These are phyloP conservation scores for Himalopsyche tibetana DNA, from an alignment of 2,888 invertebrate species.

Conservation along the genomic window DNA sequence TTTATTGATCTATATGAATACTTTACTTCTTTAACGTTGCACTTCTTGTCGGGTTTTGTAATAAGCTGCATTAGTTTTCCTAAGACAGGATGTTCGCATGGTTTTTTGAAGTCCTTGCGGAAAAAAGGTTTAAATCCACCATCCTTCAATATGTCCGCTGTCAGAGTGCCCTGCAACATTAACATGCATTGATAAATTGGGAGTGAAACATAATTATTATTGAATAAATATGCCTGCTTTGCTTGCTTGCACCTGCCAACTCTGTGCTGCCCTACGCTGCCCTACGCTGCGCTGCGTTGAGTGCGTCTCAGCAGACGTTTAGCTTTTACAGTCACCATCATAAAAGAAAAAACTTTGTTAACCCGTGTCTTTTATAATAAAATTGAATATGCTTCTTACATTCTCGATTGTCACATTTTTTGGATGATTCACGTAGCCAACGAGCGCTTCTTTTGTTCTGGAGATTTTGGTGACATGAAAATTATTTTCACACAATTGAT, in stretches of 20 bases:
- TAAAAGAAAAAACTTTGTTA: too few species aligned
- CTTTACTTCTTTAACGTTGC: slow-evolving; percentile 42
- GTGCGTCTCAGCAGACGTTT: too few species aligned
- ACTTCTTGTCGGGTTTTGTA: slow-evolving; percentile 43
- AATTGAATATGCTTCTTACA: neutral
- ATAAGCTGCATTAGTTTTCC: slow-evolving; percentile 7
- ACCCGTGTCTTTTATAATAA: too few species aligned
- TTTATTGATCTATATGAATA: neutral
- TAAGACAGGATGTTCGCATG: slow-evolving; percentile 35
- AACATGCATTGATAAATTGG: neutral
- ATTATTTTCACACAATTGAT: neutral
- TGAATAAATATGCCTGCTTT: too few species aligned
- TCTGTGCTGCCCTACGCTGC: too few species aligned
- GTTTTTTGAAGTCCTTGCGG: slow-evolving; percentile 33
- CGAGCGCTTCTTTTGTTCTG: neutral
- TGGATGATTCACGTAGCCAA: neutral
- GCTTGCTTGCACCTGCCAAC: too few species aligned
- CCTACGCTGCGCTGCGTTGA: too few species aligned
- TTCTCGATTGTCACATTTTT: neutral
- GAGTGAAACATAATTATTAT: too few species aligned
- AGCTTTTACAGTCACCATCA: too few species aligned
- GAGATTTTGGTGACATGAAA: neutral
- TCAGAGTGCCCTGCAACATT: slow-evolving; percentile 39
- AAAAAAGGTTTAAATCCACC: slow-evolving; percentile 54
- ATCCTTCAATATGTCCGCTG: slow-evolving; percentile 49